Base-by-base conservation (phyloP, 1,140 invertebrate genomes). In the Diachasmimorpha longicaudata region DNA sequence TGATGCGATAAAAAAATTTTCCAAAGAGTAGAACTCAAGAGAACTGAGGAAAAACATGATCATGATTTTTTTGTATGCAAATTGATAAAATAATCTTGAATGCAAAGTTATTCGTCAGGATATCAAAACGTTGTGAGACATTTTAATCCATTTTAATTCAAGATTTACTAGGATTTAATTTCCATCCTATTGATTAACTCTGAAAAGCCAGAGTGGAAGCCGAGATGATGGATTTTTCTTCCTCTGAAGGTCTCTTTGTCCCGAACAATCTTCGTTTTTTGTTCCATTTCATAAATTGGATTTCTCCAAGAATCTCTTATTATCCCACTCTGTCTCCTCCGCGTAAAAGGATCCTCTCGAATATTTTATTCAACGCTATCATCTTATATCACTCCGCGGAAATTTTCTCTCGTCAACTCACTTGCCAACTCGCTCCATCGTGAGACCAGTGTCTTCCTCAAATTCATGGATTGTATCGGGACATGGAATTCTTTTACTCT, bases 341-440 rank as follows among this genome's bases (percentile, higher is more conserved):
- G 44, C 5, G 16, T 52, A 52, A 16, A n/a, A 52, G 16, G 48
- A 52, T 52, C 14, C 16, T 52, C 48, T 16, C 48, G 9, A 52
- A 52, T 52, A 52, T 52, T 52, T 52, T 52, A 52, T 52, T 52
- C 48, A 19, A 19, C 16, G n/a, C 14, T 16, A 52, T 52, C 48
- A 19, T 3, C 48, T 52, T 52, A 52, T 19, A 4, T n/a, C 48
- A 52, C 48, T 16, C 16, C 48, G 1, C 5, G 16, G 19, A 52
- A 52, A n/a, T n/a, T 11, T 42, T 4, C 39, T 11, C 9, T 42
- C 9, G 39, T 36, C 11, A 42, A 79, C 81, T 80, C 77, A 87
- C 87, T 82, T 86, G 68, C 82, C 86, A 71, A 87, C 85, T 68
- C 76, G 78, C n/a, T 87, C 86, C 79, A 87, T 86, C 0, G 84